A percentile compares a stretch with the other conserved stretches of the same genome.
Conservation (phyloP, 2,888 invertebrate species). For the Philereme vetulata region DNA sequence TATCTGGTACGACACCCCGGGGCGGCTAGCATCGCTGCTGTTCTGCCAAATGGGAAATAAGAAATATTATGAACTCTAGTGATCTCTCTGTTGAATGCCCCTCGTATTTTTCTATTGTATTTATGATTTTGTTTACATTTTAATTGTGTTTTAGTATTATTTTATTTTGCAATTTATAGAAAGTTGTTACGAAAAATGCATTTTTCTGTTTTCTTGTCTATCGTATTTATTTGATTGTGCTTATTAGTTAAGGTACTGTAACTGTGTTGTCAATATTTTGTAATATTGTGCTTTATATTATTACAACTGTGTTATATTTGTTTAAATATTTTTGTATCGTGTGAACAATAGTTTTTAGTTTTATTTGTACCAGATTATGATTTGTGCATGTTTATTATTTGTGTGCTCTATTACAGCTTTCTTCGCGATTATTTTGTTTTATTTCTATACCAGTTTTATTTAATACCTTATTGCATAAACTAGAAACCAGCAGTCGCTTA, state of each 20-base stretch:
- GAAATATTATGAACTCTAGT: constrained; percentile 68
- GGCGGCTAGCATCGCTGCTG: constrained; percentile 80
- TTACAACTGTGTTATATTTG: neutral
- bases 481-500: neutral
- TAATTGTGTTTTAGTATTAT: constrained; percentile 19
- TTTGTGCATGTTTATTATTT: constrained; percentile 36
- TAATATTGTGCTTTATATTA: constrained; percentile 2
- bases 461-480: neutral
- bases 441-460: constrained; percentile 23
- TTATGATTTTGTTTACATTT: constrained; percentile 15
- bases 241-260: constrained; percentile 36
- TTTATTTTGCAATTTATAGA: constrained; percentile 12
- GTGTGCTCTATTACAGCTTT: constrained; percentile 41
- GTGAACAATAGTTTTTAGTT: constrained; percentile 5
- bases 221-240: constrained; percentile 35
- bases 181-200: constrained; percentile 23
- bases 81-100: constrained; percentile 36
- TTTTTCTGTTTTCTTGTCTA: constrained; percentile 25
- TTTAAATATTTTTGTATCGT: constrained; percentile 4
- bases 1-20: constrained; percentile 99
- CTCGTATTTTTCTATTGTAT: constrained; percentile 23
- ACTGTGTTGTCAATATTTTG: constrained; percentile 5
- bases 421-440: constrained; percentile 39
- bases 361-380: constrained; percentile 17
- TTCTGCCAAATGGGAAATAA: constrained; percentile 56